Conservation (phyloP, 2,797 vertebrate species). For the Chiloscyllium punctatum region DNA sequence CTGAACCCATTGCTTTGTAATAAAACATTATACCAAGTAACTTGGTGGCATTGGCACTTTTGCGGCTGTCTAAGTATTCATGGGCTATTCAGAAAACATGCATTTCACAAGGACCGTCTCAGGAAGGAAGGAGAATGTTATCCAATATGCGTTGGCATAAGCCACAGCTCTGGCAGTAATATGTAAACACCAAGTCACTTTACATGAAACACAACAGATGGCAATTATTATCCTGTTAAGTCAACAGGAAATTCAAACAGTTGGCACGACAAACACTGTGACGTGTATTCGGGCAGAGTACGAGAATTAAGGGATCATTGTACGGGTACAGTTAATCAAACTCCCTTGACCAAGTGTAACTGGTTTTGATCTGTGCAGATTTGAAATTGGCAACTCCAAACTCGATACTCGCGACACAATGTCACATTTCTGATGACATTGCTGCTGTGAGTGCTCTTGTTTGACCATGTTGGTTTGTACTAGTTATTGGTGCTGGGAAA, state of each 20-base stretch:
- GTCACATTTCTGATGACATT: not conserved
- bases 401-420: not conserved
- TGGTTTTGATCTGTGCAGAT: not conserved
- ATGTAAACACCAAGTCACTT: not conserved
- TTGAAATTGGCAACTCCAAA: not conserved
- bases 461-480: not conserved
- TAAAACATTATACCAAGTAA: not conserved
- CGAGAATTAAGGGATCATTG: not conserved
- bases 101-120: not conserved
- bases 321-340: not conserved
- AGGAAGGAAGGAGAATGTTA: not conserved
- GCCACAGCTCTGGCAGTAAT: not conserved
- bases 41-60: not conserved
- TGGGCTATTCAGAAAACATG: not conserved
- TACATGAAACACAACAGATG: not conserved
- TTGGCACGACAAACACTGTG: not conserved
- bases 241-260: slow-evolving; percentile 29
- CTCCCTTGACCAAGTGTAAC: not conserved
- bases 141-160: not conserved
- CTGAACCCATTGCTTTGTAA: not conserved
- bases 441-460: not conserved
- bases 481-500: not conserved
- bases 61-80: not conserved
- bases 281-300: not conserved
- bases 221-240: not conserved